phyloP scores from a whole-genome alignment of 2,113 vertebrate species.

The Melanerpes aurifrons region DNA sequence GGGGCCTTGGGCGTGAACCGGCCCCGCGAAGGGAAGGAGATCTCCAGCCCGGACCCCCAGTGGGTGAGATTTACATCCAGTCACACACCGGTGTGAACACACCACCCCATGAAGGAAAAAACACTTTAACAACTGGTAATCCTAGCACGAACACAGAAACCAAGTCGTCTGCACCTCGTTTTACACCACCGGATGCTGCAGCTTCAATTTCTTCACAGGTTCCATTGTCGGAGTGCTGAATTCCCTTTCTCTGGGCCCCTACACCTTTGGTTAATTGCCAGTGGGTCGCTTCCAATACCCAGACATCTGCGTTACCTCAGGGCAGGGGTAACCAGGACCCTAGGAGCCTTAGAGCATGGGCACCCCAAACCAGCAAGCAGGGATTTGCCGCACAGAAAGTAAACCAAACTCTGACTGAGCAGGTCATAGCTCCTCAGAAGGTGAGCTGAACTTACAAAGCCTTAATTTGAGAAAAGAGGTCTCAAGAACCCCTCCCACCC shows the following conservation, averaged over 20 bases:
- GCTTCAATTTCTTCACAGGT: accelerated
- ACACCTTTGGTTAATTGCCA: background rate
- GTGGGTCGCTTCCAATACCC: background rate
- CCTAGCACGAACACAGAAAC: accelerated
- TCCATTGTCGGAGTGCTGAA: accelerated
- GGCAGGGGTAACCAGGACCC: background rate
- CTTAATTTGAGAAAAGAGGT: background rate
- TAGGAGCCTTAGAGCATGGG: background rate
- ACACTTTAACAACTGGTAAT: accelerated
- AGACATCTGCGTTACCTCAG: background rate
- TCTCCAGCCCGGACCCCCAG: background rate
- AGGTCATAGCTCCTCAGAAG: background rate
- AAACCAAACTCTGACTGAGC: background rate
- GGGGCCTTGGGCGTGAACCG: background rate
- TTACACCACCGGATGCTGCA: accelerated
- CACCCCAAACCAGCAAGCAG: background rate
- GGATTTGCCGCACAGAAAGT: background rate
- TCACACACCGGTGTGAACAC: accelerated
- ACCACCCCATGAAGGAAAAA: accelerated
- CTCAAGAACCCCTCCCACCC: background rate
- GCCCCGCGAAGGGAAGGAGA: background rate
- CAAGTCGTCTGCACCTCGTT: accelerated
- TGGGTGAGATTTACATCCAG: background rate
- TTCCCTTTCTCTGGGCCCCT: accelerated
- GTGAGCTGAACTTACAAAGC: background rate